These are phyloP conservation scores for Petaurus breviceps DNA, from an alignment of 2,113 vertebrate genomes.

Conservation along the genomic window DNA sequence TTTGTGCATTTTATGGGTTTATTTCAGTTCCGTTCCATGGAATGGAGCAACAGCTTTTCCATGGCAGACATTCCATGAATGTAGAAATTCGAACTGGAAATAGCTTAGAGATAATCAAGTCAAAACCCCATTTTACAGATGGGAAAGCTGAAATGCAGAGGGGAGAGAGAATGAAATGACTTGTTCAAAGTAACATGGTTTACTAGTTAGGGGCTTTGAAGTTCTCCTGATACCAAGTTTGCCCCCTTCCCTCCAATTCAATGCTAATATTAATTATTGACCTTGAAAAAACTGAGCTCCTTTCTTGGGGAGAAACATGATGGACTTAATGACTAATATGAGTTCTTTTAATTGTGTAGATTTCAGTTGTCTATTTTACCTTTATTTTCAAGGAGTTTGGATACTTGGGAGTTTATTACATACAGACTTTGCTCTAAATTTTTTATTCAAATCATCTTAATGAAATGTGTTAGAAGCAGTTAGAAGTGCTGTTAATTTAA, in stretches of 20 bases:
- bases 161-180: neutral
- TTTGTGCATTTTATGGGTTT: neutral
- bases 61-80: neutral
- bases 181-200: neutral
- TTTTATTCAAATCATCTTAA: neutral
- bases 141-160: neutral
- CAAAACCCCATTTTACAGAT: neutral
- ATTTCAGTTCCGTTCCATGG: neutral
- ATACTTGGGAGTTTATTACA: neutral
- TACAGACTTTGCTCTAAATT: neutral
- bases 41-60: no score
- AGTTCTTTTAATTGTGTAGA: neutral
- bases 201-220: neutral
- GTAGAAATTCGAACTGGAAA: neutral
- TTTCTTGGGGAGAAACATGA: neutral
- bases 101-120: neutral
- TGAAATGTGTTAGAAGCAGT: neutral
- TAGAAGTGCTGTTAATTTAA: constrained; percentile 2
- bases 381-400: neutral
- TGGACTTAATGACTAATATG: neutral
- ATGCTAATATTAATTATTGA: neutral
- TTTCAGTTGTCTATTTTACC: neutral
- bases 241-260: neutral
- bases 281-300: neutral
- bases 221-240: neutral